A percentile compares a stretch with the other conserved stretches of the same genome.
Evolutionary conservation across 2,113 vertebrate genomes (phyloP).

Genomic region (Siniperca knerii): DNA sequence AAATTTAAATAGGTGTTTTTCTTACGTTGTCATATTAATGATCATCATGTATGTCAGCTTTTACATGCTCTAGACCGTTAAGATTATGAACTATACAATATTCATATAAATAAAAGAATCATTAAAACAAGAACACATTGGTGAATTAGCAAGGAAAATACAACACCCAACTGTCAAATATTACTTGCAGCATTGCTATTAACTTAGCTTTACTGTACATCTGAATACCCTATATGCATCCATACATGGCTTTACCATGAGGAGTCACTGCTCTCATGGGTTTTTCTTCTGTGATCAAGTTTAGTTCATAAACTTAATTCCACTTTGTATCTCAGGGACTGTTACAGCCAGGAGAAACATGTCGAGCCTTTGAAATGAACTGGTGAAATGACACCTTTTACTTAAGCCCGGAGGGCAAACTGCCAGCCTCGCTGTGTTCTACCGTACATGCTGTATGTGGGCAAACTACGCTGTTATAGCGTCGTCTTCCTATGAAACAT

Average conservation of each 20-base stretch:
- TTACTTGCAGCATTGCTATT: neutral
- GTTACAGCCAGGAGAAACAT: conserved; percentile 63
- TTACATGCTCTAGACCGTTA: neutral
- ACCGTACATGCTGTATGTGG: conserved; percentile 31
- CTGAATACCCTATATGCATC: neutral
- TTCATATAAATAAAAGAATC: too few relatives aligned
- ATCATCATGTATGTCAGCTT: neutral
- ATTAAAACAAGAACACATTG: neutral
- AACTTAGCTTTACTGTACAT: neutral
- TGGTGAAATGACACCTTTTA: conserved; percentile 54
- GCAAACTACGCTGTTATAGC: conserved; percentile 2
- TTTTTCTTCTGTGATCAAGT: conserved; percentile 45
- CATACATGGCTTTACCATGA: conserved; percentile 17
- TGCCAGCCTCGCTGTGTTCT: conserved; percentile 20
- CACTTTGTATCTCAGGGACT: conserved; percentile 60
- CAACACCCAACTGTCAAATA: neutral
- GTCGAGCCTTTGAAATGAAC: conserved; percentile 65
- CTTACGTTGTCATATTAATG: neutral
- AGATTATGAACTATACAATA: neutral
- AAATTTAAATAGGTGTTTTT: neutral
- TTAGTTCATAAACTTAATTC: conserved; percentile 74
- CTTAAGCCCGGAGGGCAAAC: conserved; percentile 53
- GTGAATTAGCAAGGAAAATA: neutral
- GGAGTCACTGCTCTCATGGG: conserved; percentile 51
- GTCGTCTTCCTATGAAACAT: conserved; percentile 41